These are phyloP conservation scores for Copsychus sechellarum DNA, from an alignment of 2,113 vertebrate genomes.

Conservation along the genomic window DNA sequence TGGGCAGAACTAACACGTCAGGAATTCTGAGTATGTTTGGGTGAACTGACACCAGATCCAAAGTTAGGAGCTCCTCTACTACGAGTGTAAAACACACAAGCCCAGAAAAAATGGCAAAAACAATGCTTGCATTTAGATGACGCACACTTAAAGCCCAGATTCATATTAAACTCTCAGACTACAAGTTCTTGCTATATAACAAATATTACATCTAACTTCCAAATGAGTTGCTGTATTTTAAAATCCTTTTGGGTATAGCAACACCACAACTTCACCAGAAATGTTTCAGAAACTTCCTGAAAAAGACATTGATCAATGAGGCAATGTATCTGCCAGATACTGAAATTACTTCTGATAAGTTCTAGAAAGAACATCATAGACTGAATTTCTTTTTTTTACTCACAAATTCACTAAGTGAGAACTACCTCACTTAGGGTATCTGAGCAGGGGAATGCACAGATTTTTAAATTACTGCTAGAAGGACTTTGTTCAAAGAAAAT, in stretches of 20 bases:
- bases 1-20: conserved; percentile 45
- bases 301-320: conserved; percentile 17
- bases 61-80: conserved; percentile 28
- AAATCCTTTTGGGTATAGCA: background rate
- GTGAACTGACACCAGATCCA: conserved; percentile 25
- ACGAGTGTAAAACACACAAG: conserved; percentile 26
- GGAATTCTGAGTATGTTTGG: conserved; percentile 62
- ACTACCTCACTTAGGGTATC: background rate
- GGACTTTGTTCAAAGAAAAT: background rate
- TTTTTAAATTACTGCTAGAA: background rate
- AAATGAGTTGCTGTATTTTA: background rate
- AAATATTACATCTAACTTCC: background rate
- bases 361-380: background rate
- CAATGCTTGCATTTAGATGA: rapidly evolving
- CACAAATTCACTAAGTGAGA: background rate
- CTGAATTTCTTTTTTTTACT: background rate
- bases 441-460: background rate
- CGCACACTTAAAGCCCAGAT: background rate
- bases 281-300: conserved; percentile 15
- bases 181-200: background rate
- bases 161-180: background rate
- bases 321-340: background rate
- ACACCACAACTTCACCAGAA: background rate
- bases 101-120: conserved; percentile 15
- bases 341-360: background rate